Conservation (phyloP, 2,797 vertebrate species). For the Crypturellus tataupa region DNA sequence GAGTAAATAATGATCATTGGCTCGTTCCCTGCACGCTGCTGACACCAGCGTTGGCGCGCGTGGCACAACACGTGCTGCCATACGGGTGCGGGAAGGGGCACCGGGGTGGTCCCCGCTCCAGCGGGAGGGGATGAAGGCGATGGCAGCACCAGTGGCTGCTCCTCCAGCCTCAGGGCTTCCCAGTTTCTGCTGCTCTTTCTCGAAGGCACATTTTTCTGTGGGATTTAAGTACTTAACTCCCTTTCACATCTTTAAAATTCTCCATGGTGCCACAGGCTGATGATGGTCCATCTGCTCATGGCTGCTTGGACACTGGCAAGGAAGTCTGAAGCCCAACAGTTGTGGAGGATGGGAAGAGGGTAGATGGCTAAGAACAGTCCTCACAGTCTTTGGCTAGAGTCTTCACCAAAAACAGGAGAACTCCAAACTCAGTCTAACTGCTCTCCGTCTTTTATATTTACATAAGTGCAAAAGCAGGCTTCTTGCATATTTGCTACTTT, state of each 20-base stretch:
- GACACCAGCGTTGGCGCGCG: neutral
- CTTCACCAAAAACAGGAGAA: neutral
- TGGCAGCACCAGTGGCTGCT: neutral
- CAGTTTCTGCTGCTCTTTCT: fast-evolving
- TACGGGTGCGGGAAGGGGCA: neutral
- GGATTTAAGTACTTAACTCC: neutral
- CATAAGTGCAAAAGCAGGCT: neutral
- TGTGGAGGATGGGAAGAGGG: no score
- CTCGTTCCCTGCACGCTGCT: neutral
- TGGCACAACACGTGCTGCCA: neutral
- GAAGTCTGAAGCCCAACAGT: no score
- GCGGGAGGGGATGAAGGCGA: no score
- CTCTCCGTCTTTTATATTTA: neutral
- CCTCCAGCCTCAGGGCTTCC: fast-evolving
- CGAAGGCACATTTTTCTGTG: neutral
- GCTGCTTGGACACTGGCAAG: no score
- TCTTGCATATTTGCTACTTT: neutral
- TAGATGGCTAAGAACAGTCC: neutral
- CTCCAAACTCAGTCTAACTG: neutral
- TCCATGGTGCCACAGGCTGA: neutral
- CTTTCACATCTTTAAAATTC: neutral
- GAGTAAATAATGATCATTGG: neutral
- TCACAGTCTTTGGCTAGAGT: neutral
- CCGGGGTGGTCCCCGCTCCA: neutral
- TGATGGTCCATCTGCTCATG: no score